A percentile compares a stretch with the other conserved stretches of the same genome.
These are phyloP conservation scores for Zele albiditarsus DNA, from an alignment of 2,888 invertebrate species.

Conservation along the genomic window DNA sequence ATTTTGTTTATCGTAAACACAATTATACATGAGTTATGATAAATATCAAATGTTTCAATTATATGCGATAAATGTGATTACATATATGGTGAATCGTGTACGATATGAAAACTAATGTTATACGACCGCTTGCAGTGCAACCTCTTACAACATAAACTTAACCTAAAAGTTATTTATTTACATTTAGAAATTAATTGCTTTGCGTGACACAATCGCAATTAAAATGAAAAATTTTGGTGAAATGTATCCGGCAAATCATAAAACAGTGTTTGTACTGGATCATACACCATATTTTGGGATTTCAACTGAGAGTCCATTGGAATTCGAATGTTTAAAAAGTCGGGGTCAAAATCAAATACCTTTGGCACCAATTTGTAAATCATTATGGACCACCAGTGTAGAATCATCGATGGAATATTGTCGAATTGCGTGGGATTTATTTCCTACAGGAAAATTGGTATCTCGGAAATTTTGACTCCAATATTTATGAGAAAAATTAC, in stretches of 20 bases:
- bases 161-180: not conserved
- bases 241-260: constrained; percentile 88
- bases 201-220: not conserved
- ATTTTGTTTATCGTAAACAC: too few species aligned
- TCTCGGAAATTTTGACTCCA: constrained; percentile 25
- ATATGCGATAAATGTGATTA: too few species aligned
- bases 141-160: not conserved
- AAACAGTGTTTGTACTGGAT: constrained; percentile 96
- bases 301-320: constrained; percentile 86
- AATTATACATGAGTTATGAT: too few species aligned
- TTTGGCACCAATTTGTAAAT: constrained; percentile 90
- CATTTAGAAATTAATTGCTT: not conserved
- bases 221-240: not conserved
- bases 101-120: too few species aligned
- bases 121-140: too few species aligned
- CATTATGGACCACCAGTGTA: constrained; percentile 96
- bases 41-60: too few species aligned
- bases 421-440: constrained; percentile 97
- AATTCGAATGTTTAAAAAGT: constrained; percentile 80
- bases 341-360: constrained; percentile 81
- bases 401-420: constrained; percentile 97
- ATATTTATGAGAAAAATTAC: constrained; percentile 1
- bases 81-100: too few species aligned
- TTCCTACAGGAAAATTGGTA: constrained; percentile 91
- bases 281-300: constrained; percentile 94